Base-by-base conservation (phyloP, 2,113 vertebrate species). In the Toxostoma redivivum region DNA sequence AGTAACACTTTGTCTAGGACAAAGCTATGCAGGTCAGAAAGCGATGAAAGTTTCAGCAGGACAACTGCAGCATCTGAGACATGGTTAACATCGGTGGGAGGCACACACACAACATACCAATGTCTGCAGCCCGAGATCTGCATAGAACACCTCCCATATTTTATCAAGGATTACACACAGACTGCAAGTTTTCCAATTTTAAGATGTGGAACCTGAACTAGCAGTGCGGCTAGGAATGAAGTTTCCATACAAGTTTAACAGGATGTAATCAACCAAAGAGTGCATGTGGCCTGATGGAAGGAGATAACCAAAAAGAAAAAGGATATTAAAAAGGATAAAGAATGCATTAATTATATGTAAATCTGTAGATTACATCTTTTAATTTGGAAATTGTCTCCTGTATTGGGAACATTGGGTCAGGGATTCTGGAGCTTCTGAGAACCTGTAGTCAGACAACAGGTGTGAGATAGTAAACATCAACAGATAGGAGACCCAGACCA, bases 401-500 rank as follows among this genome's bases (percentile, higher is more conserved):
- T 11, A 11, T 80, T 76, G 9, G 30, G 40, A 83, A 42, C 15
- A 42, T 38, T 21, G 23, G 17, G 35, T 54, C 21, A 56, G 30
- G 37, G 31, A 60, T 60, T 91, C 48, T 80, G 58, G 12, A 44
- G 2, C 13, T 80, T 51, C 48, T 54, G 35, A 51, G 30, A 83
- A 7, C 9, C 48, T 38, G 7, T 18, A 56, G n/a, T 54, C 11
- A 79, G 25, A 65, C 16, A 3, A 10, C 0, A 4, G 5, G 1
- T 71, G 27, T 33, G 44, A 88, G 31, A 71, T 2, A 67, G 9
- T 2, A 67, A 28, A 20, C 12, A 33, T 28, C 8, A 38, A 62
- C 20, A 62, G 23, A 18, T 0, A 44, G 8, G 30, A 74, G 11
- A 80, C 38, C 12, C 6, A 76, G 16, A 51, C 4, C 21, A 19